Base-by-base conservation (phyloP, 2,888 invertebrate genomes). In the Drosophila testacea region DNA sequence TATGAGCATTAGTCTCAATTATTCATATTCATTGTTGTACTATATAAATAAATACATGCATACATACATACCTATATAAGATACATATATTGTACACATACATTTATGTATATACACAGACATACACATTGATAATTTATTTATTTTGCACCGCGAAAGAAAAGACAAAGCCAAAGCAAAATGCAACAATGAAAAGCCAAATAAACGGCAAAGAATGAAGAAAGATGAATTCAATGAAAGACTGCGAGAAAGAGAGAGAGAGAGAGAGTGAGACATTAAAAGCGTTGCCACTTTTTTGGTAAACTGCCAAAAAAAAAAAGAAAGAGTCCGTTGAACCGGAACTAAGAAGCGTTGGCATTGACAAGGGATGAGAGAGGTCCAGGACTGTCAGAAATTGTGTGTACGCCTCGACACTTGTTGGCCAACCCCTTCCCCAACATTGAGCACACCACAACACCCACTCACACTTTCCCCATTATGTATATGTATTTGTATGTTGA, bases 131-230 rank as follows among this genome's bases (percentile, higher is more conserved):
- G 55, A 55, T 63, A 63, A 70, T 67, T 76, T 52, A 69, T 73
- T 55, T 65, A 67, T 67, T 66, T 75, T 52, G 54, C 75, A 62
- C 22, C 50, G 54, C 57, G 52, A 63, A 76, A 44, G 42, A 55
- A 64, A 64, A 54, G 42, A 47, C 51, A 67, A 50, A 59, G 54
- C 39, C 61, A 48, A 69, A 65, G 69, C 46, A 67, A 81, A 70
- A 51, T 73, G 77, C 69, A 83, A 81, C 78, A 77, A 73, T 69
- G 59, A 69, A 83, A 70, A 70, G 38, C 32, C 39, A 50, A 73
- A 63, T 41, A 67, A 48, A 65, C 10, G 36, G n/a, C 16, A 55
- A 61, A 50, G 55, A 68, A 48, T 38, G 44, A 67, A 22, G 47
- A 77, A 73, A 54, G 50, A 70, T 55, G 59, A 57, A 9, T 13